Percentiles rank a stretch among this genome's conserved stretches.
These are phyloP conservation scores for Glyphotaelius pellucidus DNA, from an alignment of 2,888 invertebrate species.

Conservation along the genomic window DNA sequence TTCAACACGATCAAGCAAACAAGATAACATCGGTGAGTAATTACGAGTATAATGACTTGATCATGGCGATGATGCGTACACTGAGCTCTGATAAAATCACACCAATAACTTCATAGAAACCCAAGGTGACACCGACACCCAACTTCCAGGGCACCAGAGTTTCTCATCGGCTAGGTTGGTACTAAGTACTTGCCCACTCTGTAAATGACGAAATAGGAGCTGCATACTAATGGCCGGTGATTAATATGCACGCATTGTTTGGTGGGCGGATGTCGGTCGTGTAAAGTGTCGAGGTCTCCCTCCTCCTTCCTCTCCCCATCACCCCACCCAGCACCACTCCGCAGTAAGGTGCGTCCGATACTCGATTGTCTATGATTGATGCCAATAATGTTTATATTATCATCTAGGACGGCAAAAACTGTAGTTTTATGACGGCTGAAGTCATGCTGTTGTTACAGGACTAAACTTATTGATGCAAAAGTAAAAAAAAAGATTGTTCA, in stretches of 20 bases:
- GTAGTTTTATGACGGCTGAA: neutral
- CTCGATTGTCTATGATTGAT: neutral
- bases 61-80: neutral
- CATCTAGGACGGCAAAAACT: neutral
- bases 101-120: neutral
- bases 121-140: constrained; percentile 14
- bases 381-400: neutral
- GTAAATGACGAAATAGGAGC: constrained; percentile 23
- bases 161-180: neutral
- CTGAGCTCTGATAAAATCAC: neutral
- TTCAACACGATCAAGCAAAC: neutral
- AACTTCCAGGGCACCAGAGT: neutral
- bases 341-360: neutral
- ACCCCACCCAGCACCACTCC: neutral
- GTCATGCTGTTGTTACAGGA: neutral
- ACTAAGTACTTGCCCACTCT: constrained; percentile 15
- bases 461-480: too few relatives aligned
- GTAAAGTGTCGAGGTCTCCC: constrained; percentile 14
- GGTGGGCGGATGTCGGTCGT: constrained; percentile 35
- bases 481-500: too few relatives aligned
- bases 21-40: neutral
- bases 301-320: neutral
- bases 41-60: neutral
- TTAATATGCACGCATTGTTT: constrained; percentile 29
- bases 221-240: constrained; percentile 34